A percentile compares a stretch with the other conserved stretches of the same genome.
phyloP scores from a whole-genome alignment of 2,888 invertebrate genomes.

The Atethmia centrago region DNA sequence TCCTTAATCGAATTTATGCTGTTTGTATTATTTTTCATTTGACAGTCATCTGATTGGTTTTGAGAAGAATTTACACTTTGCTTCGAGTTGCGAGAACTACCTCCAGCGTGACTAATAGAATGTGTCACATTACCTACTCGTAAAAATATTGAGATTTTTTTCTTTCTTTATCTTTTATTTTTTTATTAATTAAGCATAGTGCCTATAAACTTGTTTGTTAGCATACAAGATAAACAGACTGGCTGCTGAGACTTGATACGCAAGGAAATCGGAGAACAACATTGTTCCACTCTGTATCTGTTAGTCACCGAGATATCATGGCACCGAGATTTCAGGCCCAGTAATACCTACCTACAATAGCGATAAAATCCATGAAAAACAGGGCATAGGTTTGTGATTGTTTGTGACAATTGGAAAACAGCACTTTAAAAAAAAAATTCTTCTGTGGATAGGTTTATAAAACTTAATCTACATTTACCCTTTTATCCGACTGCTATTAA shows the following conservation, averaged over 20 bases:
- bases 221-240: neutral
- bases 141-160: no score
- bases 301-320: neutral
- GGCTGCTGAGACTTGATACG: neutral
- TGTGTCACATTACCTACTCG: constrained; percentile 12
- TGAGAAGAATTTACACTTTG: constrained; percentile 42
- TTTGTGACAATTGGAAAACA: no score
- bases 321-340: no score
- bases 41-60: constrained; percentile 50
- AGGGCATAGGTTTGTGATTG: no score
- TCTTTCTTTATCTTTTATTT: neutral
- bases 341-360: no score
- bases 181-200: neutral
- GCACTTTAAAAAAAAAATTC: no score
- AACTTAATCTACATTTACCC: no score
- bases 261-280: neutral
- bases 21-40: constrained; percentile 58
- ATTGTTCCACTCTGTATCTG: neutral
- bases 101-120: constrained; percentile 23
- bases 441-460: no score
- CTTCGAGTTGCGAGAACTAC: constrained; percentile 12
- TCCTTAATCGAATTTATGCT: constrained; percentile 63
- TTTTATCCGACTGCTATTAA: no score
- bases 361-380: no score
- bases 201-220: neutral